Percentiles rank a stretch among this genome's conserved stretches.
Conservation (phyloP, 2,797 vertebrate genomes). For the Argentina silus region DNA sequence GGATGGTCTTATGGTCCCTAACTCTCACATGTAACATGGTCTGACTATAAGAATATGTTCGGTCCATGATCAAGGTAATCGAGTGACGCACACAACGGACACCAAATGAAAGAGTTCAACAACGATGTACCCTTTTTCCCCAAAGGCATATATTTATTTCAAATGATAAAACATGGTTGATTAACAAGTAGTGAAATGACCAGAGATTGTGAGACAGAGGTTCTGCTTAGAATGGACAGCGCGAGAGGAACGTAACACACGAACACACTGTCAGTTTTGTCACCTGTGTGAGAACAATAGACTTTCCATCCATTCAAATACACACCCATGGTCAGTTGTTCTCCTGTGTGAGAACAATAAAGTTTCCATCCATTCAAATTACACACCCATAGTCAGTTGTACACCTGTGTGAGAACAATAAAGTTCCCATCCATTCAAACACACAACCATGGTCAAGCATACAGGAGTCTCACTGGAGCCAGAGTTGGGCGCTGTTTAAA, state of each 20-base stretch:
- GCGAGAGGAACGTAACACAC: slow-evolving; percentile 31
- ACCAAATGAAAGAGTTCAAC: background rate
- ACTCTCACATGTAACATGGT: too few relatives aligned
- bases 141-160: slow-evolving; percentile 71
- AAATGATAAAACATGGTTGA: slow-evolving; percentile 74
- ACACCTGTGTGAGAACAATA: too few relatives aligned
- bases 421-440: slow-evolving; percentile 20
- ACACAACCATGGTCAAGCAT: slow-evolving; percentile 31
- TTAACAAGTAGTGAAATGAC: slow-evolving; percentile 65
- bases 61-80: background rate
- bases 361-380: slow-evolving; percentile 21
- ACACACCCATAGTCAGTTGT: slow-evolving; percentile 23
- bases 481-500: too few relatives aligned
- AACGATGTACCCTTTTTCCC: slow-evolving; percentile 51
- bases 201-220: slow-evolving; percentile 36
- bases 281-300: slow-evolving; percentile 38
- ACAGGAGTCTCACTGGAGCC: too few relatives aligned
- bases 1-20: too few relatives aligned
- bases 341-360: too few relatives aligned
- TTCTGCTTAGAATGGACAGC: slow-evolving; percentile 31
- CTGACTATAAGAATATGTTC: too few relatives aligned
- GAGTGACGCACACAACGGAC: slow-evolving; percentile 11
- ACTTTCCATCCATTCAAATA: slow-evolving; percentile 25
- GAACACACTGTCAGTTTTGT: slow-evolving; percentile 16
- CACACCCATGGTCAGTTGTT: slow-evolving; percentile 23